Percentiles rank a stretch among this genome's conserved stretches.
Conservation (phyloP, 1,140 invertebrate genomes). For the Nasonia giraulti region DNA sequence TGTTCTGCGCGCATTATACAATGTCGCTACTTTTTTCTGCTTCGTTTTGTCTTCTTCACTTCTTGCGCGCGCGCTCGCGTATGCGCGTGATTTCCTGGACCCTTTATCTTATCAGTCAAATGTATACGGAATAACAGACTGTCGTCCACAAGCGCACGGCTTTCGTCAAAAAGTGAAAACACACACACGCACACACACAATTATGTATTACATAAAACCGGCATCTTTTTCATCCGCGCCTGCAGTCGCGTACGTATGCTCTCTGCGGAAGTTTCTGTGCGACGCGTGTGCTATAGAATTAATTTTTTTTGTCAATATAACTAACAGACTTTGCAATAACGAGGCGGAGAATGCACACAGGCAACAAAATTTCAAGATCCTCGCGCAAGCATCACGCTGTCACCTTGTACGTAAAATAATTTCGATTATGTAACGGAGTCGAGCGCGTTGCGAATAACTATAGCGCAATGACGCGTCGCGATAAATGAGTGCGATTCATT, state of each 20-base stretch:
- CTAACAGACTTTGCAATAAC: no score
- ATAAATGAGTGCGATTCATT: neutral
- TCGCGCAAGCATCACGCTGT: neutral
- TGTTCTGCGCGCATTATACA: slow-evolving; percentile 1
- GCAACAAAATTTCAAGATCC: neutral
- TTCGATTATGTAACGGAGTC: neutral
- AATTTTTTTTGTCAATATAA: neutral
- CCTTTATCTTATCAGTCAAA: slow-evolving; percentile 29
- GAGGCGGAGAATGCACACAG: no score
- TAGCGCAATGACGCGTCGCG: neutral
- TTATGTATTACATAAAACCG: slow-evolving; percentile 25
- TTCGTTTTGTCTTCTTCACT: slow-evolving; percentile 3
- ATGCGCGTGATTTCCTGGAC: neutral
- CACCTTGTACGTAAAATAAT: neutral
- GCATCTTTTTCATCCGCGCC: slow-evolving; percentile 4
- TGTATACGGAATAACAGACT: no score
- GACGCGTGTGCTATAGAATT: neutral
- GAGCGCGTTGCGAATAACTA: neutral
- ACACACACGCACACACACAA: neutral
- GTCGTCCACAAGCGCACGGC: neutral
- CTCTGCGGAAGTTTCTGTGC: neutral
- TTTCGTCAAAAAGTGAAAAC: slow-evolving; percentile 1
- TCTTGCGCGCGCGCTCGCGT: neutral
- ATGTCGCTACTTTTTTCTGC: neutral
- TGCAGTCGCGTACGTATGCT: neutral